Percentiles rank a stretch among this genome's conserved stretches.
phyloP scores from a whole-genome alignment of 30 jellyfish, hydroid and myxozoan genomes.

The Aurelia aurita region DNA sequence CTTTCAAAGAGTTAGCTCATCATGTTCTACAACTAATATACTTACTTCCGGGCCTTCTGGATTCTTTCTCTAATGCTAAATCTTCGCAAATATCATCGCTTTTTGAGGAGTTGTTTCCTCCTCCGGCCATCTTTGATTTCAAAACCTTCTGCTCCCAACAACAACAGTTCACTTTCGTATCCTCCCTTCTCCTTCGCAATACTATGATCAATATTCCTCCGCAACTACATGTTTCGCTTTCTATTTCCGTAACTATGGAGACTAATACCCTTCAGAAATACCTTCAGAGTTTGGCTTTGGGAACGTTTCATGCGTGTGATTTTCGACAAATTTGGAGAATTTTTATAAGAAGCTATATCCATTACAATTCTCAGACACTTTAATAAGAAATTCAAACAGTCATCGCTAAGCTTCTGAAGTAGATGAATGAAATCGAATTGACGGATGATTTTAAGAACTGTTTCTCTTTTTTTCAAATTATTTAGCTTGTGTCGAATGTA shows the following conservation, averaged over 20 bases:
- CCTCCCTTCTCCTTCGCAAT: slow-evolving; percentile 25
- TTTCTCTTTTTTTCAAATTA: too few relatives aligned
- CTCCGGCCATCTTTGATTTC: slow-evolving; percentile 30
- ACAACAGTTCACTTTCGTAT: slow-evolving; percentile 21
- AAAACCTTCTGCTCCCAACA: slow-evolving; percentile 59
- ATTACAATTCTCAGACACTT: too few relatives aligned
- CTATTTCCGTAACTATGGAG: neutral
- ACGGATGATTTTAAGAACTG: too few relatives aligned
- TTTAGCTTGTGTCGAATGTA: too few relatives aligned
- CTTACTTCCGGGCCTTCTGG: slow-evolving; percentile 68
- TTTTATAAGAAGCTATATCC: too few relatives aligned
- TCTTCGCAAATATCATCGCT: slow-evolving; percentile 24
- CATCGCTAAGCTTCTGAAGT: too few relatives aligned
- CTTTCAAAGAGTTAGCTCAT: neutral
- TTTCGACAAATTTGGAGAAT: too few relatives aligned
- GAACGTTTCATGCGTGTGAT: too few relatives aligned
- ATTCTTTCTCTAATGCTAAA: slow-evolving; percentile 8
- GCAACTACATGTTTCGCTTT: neutral
- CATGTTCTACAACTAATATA: neutral
- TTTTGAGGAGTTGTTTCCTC: slow-evolving; percentile 15
- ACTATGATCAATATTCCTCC: neutral
- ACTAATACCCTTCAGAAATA: too few relatives aligned
- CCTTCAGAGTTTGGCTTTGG: too few relatives aligned
- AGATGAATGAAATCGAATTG: too few relatives aligned
- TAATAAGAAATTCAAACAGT: too few relatives aligned